A percentile compares a stretch with the other conserved stretches of the same genome.
Evolutionary conservation across 2,797 vertebrate species (phyloP).

Genomic region (Lithobates pipiens): DNA sequence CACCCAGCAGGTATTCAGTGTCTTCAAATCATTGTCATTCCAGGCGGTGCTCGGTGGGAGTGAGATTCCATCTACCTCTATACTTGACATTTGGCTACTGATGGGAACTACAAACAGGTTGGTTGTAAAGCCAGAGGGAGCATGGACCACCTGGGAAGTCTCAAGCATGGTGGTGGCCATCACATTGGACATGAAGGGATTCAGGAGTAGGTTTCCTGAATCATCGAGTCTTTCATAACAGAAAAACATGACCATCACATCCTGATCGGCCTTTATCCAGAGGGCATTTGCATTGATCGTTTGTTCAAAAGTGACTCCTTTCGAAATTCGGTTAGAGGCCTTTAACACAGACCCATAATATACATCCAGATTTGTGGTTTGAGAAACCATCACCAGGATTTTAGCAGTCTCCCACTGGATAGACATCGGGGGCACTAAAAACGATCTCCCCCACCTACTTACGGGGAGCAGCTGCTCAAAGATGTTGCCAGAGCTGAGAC

Average conservation of each 20-base stretch:
- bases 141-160: constrained; percentile 2
- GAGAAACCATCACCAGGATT: neutral
- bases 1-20: neutral
- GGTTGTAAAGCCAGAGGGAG: neutral
- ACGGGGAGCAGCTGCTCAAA: constrained; percentile 40
- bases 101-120: neutral
- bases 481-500: too few relatives aligned
- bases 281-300: neutral
- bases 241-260: constrained; percentile 12
- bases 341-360: neutral
- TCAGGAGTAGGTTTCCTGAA: neutral
- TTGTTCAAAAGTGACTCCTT: neutral
- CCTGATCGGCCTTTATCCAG: neutral
- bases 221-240: neutral
- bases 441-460: constrained; percentile 5
- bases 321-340: neutral
- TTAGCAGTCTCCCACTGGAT: neutral
- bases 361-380: neutral
- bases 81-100: neutral
- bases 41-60: neutral
- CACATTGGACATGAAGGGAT: constrained; percentile 30
- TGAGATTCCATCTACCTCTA: neutral
- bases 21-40: constrained; percentile 12
- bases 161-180: neutral
- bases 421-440: constrained; percentile 1